Evolutionary conservation across 1,140 invertebrate species (phyloP).

Genomic region (Carposina sasakii): DNA sequence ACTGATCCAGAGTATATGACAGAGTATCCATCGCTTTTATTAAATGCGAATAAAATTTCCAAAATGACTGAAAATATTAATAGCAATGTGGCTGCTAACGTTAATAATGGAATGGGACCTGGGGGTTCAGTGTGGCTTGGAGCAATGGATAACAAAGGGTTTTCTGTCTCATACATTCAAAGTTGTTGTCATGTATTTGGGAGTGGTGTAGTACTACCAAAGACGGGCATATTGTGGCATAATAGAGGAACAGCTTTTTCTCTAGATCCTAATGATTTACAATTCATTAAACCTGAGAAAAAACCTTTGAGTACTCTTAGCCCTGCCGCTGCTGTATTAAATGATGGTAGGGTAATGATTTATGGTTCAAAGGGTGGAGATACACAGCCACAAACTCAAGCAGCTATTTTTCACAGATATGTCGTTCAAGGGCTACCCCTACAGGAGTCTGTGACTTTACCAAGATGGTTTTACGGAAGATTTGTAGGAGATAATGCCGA

Average conservation of each 20-base stretch:
- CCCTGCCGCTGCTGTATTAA: constrained; percentile 48
- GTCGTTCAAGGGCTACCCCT: constrained; percentile 45
- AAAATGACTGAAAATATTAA: constrained; percentile 46
- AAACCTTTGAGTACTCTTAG: constrained; percentile 62
- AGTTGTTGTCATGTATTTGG: constrained; percentile 52
- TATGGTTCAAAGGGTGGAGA: constrained; percentile 60
- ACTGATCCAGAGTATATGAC: constrained; percentile 56
- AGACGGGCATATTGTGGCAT: constrained; percentile 58
- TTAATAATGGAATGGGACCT: constrained; percentile 38
- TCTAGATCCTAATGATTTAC: constrained; percentile 38
- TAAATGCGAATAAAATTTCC: constrained; percentile 32
- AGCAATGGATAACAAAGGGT: constrained; percentile 57
- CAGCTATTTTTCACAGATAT: constrained; percentile 58
- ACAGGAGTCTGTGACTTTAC: constrained; percentile 40
- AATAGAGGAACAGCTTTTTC: constrained; percentile 52
- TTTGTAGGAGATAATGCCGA: constrained; percentile 24
- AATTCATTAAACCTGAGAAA: constrained; percentile 48
- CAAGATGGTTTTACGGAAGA: constrained; percentile 54
- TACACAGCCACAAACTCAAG: constrained; percentile 59
- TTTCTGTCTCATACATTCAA: constrained; percentile 62
- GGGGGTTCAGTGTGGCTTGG: constrained; percentile 63
- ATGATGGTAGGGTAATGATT: constrained; percentile 51
- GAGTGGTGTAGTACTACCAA: constrained; percentile 48
- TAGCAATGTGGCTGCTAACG: constrained; percentile 25
- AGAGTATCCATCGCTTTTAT: constrained; percentile 38